Conservation (phyloP, 2,888 invertebrate genomes). For the Dione vanillae region DNA sequence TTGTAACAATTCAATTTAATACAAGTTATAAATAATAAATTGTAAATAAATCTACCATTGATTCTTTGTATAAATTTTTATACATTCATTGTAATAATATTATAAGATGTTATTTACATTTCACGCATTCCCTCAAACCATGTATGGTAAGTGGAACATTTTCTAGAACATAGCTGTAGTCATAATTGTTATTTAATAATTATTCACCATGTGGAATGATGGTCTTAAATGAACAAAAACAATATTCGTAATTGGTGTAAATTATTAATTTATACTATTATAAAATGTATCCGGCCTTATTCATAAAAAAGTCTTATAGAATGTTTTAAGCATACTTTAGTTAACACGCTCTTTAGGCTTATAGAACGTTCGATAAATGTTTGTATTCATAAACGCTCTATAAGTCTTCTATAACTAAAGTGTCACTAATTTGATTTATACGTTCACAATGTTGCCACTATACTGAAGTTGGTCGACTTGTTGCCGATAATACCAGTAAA, state of each 20-base stretch:
- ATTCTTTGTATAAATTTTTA: neutral
- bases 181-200: neutral
- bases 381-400: too few relatives aligned
- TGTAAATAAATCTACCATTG: neutral
- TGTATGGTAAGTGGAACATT: constrained; percentile 20
- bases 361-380: too few relatives aligned
- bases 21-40: neutral
- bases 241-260: neutral
- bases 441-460: too few relatives aligned
- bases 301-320: too few relatives aligned
- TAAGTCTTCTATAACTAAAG: too few relatives aligned
- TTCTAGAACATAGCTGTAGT: constrained; percentile 1
- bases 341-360: too few relatives aligned
- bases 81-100: neutral
- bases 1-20: too few relatives aligned
- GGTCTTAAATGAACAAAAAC: neutral
- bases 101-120: constrained; percentile 18
- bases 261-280: neutral
- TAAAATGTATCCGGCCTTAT: too few relatives aligned
- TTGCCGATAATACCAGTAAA: too few relatives aligned
- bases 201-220: neutral
- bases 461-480: too few relatives aligned
- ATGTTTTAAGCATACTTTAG: too few relatives aligned
- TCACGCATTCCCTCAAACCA: constrained; percentile 22
- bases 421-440: too few relatives aligned